Evolutionary conservation across 2,113 vertebrate species (phyloP).

Genomic region (Sciurus niger): DNA sequence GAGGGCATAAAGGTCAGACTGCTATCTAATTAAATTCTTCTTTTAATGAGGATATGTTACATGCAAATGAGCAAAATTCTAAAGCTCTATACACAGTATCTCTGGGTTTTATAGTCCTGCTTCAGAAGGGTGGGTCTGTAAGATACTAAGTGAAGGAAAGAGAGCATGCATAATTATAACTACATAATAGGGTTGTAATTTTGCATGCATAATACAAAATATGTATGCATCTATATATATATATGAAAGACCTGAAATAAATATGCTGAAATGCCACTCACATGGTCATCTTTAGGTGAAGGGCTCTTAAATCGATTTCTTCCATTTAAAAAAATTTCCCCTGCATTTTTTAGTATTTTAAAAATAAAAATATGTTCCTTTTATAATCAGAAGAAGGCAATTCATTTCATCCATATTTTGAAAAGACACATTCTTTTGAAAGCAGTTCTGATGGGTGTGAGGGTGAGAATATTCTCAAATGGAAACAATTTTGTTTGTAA

Average conservation of each 20-base stretch:
- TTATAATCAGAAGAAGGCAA: background rate
- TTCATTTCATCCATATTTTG: slow-evolving; percentile 47
- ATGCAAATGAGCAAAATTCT: slow-evolving; percentile 14
- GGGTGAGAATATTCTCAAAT: slow-evolving; percentile 63
- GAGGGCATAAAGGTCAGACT: background rate
- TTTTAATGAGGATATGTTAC: slow-evolving; percentile 2
- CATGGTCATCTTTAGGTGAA: background rate
- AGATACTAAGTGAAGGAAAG: background rate
- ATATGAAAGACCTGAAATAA: background rate
- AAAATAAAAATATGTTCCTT: slow-evolving; percentile 5
- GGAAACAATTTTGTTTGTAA: slow-evolving; percentile 80
- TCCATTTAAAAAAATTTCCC: slow-evolving; percentile 19
- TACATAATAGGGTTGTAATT: background rate
- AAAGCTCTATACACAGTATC: background rate
- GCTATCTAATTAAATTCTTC: background rate
- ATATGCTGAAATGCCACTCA: background rate
- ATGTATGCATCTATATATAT: background rate
- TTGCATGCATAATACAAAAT: background rate
- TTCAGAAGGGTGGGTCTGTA: background rate
- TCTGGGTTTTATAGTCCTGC: background rate
- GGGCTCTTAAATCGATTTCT: background rate
- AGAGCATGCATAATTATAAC: background rate
- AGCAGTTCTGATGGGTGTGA: slow-evolving; percentile 28
- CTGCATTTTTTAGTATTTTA: background rate
- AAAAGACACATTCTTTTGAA: slow-evolving; percentile 56